Evolutionary conservation across 2,888 invertebrate species (phyloP).

Genomic region (Tryphoninae sp.): DNA sequence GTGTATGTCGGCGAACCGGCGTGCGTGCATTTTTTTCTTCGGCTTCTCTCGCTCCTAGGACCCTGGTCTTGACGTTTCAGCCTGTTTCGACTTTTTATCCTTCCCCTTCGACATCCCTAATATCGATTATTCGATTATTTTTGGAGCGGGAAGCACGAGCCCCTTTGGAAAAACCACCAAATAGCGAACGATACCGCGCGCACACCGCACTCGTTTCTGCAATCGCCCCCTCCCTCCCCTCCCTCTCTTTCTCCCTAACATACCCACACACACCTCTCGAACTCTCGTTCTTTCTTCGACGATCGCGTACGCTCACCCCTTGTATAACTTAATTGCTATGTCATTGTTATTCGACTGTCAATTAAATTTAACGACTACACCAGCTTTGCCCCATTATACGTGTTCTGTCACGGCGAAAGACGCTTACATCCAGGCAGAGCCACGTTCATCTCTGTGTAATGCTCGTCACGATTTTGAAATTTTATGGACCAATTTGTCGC

Average conservation of each 20-base stretch:
- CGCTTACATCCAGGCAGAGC: not conserved
- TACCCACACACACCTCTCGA: not conserved
- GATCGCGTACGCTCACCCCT: constrained; percentile 9
- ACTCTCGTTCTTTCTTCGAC: not conserved
- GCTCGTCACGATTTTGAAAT: not conserved
- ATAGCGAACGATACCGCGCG: constrained; percentile 19
- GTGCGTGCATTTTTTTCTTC: constrained; percentile 27
- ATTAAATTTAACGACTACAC: constrained; percentile 70
- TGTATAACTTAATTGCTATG: constrained; percentile 65
- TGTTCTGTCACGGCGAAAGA: not conserved
- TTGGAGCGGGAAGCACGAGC: constrained; percentile 17
- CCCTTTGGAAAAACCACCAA: constrained; percentile 36
- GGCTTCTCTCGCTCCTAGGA: not conserved
- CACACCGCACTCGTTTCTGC: not conserved
- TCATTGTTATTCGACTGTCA: constrained; percentile 72
- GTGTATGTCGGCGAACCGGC: not conserved
- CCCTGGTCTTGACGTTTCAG: constrained; percentile 20
- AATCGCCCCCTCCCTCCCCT: not conserved
- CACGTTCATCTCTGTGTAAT: not conserved
- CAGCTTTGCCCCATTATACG: constrained; percentile 28
- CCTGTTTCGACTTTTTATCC: constrained; percentile 5
- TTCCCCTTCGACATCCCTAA: not conserved
- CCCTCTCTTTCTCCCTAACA: not conserved
- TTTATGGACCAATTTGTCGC: not conserved
- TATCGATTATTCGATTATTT: constrained; percentile 62